Evolutionary conservation across 2,797 vertebrate species (phyloP).

Genomic region (Phataginus tetradactyla): DNA sequence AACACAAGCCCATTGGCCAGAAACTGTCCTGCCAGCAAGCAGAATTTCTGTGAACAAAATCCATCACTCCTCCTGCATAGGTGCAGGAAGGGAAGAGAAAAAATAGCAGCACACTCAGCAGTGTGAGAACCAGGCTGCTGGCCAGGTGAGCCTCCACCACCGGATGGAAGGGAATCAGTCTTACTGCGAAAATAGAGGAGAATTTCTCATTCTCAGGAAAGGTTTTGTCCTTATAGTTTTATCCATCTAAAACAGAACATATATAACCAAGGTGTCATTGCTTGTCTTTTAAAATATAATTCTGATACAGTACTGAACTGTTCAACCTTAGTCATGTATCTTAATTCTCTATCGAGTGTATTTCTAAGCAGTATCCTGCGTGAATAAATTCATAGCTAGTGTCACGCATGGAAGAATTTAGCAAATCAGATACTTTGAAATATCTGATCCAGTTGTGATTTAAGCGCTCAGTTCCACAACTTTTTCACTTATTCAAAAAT

Average conservation of each 20-base stretch:
- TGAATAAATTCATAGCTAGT: slow-evolving; percentile 17
- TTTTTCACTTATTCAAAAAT: not conserved
- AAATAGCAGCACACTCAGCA: not conserved
- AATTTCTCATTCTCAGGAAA: not conserved
- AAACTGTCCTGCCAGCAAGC: not conserved
- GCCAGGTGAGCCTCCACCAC: not conserved
- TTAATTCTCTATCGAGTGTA: not conserved
- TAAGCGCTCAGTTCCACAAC: not conserved
- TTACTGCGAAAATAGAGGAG: not conserved
- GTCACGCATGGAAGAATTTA: not conserved
- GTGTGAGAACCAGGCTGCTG: not conserved
- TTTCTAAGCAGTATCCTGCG: slow-evolving; percentile 24
- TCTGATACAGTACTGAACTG: not conserved
- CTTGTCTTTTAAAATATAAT: slow-evolving; percentile 1
- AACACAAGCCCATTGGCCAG: not conserved
- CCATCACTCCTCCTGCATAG: not conserved
- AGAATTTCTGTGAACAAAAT: not conserved
- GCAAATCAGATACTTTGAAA: not conserved
- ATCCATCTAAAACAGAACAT: not conserved
- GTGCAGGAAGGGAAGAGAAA: not conserved
- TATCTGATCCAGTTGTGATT: not conserved
- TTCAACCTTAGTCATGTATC: not conserved
- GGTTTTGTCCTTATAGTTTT: not conserved
- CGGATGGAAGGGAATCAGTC: not conserved
- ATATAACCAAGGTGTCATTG: not conserved